Evolutionary conservation across 35 echinoderm and acorn worm genomes (phyloP).

Genomic region (Chiridota heheva): DNA sequence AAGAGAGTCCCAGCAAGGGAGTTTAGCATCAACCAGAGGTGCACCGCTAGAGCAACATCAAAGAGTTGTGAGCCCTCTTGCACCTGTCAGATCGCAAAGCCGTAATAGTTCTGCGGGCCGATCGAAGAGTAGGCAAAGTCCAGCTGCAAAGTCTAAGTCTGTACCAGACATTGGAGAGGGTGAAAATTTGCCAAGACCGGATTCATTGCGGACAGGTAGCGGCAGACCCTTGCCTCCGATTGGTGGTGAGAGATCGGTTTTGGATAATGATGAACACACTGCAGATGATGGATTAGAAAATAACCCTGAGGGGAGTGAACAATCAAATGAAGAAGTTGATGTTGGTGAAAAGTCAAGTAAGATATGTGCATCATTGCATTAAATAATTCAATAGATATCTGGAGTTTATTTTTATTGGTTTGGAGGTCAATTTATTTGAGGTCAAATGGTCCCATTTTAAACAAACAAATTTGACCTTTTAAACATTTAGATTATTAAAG

Average conservation of each 20-base stretch:
- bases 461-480: no score
- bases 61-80: constrained; percentile 51
- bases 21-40: constrained; percentile 19
- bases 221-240: constrained; percentile 86
- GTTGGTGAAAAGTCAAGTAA: constrained; percentile 4
- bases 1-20: constrained; percentile 31
- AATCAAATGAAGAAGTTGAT: constrained; percentile 3
- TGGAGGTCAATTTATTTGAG: background rate
- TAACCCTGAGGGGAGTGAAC: background rate
- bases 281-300: background rate
- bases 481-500: no score
- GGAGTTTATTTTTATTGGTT: background rate
- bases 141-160: background rate
- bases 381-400: background rate
- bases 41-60: background rate
- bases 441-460: no score
- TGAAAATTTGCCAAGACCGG: constrained; percentile 10
- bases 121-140: background rate
- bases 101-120: constrained; percentile 37
- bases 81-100: constrained; percentile 54
- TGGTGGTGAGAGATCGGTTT: constrained; percentile 26
- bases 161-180: constrained; percentile 3
- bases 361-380: no score
- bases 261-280: background rate
- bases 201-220: constrained; percentile 63